Conservation (phyloP, 2,113 vertebrate species). For the Cardinalis cardinalis region DNA sequence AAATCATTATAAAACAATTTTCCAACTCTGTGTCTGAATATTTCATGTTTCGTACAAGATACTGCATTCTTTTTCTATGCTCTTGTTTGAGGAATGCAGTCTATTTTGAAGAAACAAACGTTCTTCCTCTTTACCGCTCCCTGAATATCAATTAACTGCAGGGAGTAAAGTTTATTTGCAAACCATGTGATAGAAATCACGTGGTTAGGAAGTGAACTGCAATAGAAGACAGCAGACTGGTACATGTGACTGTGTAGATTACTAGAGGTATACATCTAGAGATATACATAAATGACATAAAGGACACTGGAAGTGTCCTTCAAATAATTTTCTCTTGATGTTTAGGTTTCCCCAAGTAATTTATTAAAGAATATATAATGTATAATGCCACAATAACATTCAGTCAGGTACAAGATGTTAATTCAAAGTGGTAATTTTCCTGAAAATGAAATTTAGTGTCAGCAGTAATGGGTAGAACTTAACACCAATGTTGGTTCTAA, state of each 20-base stretch:
- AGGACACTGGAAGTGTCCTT: not conserved
- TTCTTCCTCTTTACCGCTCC: not conserved
- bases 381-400: not conserved
- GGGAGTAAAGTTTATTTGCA: not conserved
- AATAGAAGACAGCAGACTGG: not conserved
- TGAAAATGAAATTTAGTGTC: not conserved
- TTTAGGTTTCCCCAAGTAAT: not conserved
- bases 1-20: not conserved
- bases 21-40: not conserved
- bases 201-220: not conserved
- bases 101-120: not conserved
- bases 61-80: not conserved
- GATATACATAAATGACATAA: not conserved
- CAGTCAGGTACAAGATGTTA: not conserved
- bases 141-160: not conserved
- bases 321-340: not conserved
- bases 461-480: not conserved
- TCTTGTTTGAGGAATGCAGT: not conserved
- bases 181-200: not conserved
- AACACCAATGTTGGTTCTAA: not conserved
- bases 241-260: fast-evolving
- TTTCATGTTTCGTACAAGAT: not conserved
- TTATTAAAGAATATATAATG: not conserved
- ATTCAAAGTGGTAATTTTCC: not conserved
- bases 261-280: not conserved